Evolutionary conservation across 2,797 vertebrate genomes (phyloP), one percentile per base, ranked within the genome.

Genomic region (Erethizon dorsatum): DNA sequence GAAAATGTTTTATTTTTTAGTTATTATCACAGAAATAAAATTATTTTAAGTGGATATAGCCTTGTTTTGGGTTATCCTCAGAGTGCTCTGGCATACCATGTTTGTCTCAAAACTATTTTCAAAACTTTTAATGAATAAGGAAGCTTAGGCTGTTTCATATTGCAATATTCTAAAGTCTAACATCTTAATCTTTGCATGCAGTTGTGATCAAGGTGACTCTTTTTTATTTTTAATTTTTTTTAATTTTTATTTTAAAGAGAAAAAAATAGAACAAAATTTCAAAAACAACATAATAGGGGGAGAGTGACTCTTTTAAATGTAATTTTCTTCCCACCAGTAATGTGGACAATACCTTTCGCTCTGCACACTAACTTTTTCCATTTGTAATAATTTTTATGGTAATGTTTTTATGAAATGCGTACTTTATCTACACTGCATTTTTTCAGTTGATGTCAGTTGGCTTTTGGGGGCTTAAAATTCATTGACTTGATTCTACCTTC

Each of bases 1-100:
- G 61, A 94, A 97, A 97, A 71, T 56, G 90, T 80, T 90, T 89
- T 91, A 97, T 96, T 91, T 83, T 82, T 97, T 92, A 96, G 85
- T 92, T 85, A 56, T 87, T 52, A 88, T 88, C 33, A 97, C 95
- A 45, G 47, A 97, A 93, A 80, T 26, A 94, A 28, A 56, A 0
- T 0, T 18, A 69, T 95, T 95, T 41, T 78, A 61, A 95, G 77
- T 67, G n/a, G 11, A 88, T 69, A 75, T 14, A 91, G 56, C 18
- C 31, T 83, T 93, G 12, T 61, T 59, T 86, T 52, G 79, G 33
- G 12, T 92, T 92, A 33, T 37, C 26, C 50, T 85, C 11, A 69
- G 50, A 95, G n/a, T 80, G 17, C 73, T 88, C 0, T 71, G 26
- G 95, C 80, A 14, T 92, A 90, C 20, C 90, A 45, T 77, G n/a